Conservation (phyloP, 2,797 vertebrate species). For the Peromyscus melanophrys region DNA sequence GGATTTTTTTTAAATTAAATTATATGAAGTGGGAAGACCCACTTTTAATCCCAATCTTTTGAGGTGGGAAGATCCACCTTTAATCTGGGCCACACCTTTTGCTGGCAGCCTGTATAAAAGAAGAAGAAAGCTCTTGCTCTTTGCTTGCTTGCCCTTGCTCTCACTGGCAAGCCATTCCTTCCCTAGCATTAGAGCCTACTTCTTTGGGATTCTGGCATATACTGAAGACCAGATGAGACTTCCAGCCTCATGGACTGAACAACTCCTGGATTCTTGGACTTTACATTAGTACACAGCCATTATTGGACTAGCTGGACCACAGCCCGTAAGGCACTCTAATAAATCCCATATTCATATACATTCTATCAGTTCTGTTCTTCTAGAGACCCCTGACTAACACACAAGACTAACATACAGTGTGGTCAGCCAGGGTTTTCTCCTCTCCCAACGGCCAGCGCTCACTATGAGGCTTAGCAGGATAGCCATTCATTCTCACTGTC, state of each 20-base stretch:
- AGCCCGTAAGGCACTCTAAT: not conserved
- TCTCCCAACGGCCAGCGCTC: not conserved
- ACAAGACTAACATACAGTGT: not conserved
- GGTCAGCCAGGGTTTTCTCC: not conserved
- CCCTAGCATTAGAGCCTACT: too few species aligned
- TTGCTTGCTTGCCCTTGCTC: not conserved
- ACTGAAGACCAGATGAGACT: not conserved
- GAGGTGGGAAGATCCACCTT: not conserved
- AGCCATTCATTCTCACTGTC: conserved; percentile 13
- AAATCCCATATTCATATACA: not conserved
- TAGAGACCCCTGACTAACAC: not conserved
- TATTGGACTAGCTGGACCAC: not conserved
- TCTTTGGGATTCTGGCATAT: not conserved
- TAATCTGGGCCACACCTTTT: too few species aligned
- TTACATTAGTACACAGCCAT: not conserved
- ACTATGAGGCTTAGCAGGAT: not conserved
- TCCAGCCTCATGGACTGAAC: not conserved
- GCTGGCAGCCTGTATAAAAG: not conserved
- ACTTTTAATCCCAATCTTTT: not conserved
- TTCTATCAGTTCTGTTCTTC: not conserved
- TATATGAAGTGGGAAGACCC: not conserved
- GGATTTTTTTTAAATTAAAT: not conserved
- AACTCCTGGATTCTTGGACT: not conserved
- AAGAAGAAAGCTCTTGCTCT: not conserved
- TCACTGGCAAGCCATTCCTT: not conserved